Base-by-base conservation (phyloP, 2,113 vertebrate species). In the Rhinogobius similis region DNA sequence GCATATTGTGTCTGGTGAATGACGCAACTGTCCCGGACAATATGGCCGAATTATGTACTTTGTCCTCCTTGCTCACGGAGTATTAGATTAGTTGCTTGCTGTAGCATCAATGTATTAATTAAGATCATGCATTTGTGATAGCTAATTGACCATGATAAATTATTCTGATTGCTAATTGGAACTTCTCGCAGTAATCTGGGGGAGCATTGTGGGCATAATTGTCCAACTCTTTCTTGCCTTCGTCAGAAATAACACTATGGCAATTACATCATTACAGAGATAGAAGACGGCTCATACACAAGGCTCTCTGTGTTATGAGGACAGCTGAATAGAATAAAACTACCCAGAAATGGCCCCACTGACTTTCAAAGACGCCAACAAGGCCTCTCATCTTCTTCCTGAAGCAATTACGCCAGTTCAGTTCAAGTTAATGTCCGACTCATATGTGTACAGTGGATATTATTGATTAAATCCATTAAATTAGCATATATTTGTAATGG, bases 161-260 rank as follows among this genome's bases (percentile, higher is more conserved):
- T 72, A 73, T 68, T 38, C 9, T 29, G 52, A 62, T 72, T 64
- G 64, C 78, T 84, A 71, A 79, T 77, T 62, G 58, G 29, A 10
- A 39, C 50, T 76, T 71, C 68, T 78, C 61, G 70, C 70, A 76
- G 62, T 73, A 72, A 84, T 85, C 75, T 68, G 59, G 24, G 65
- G 9, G 44, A 82, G 76, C 44, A 36, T 79, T 78, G 65, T 26
- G 58, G 14, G 44, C 55, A 24, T 75, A 69, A 82, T 78, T 74
- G 65, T 68, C 27, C 44, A 5, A 23, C 0, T n/a, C 20, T 62
- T 10, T 50, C 36, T 50, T 21, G 38, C 55, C 53, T 44, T 18
- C 7, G 39, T 48, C 41, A 44, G 16, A 39, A 52, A 46, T 26
- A 36, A 38, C 27, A 61, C 43, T 29, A 69, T 53, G 50, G 43